Evolutionary conservation across 2,888 invertebrate species (phyloP), one percentile per base, ranked within the genome.

Genomic region (Lamproptera curius): DNA sequence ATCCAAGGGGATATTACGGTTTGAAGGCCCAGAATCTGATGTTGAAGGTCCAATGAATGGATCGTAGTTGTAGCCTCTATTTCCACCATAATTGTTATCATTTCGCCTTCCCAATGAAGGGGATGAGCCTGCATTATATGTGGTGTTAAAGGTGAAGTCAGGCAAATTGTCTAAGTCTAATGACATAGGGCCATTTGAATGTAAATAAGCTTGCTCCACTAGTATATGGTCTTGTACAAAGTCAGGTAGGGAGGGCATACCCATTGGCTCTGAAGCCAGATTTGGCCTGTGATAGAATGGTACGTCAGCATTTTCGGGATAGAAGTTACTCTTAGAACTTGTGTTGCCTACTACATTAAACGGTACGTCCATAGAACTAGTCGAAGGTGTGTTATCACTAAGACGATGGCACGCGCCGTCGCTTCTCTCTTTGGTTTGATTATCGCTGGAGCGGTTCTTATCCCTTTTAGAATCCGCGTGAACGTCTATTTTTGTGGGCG

Each of bases 171-270:
- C 91, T 56, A 91, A 76, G 62, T 92, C 91, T 38, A 89, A 85
- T 37, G 89, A 88, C 61, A 89, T 83, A 37, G 86, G 87, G 20
- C 83, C 78, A 57, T 85, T 80, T 35, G 89, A 84, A 61, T 89
- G 89, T 62, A 93, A 82, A 73, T 92, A 93, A 54, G 92, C 92
- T 62, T 95, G 93, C 67, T 94, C 94, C 31, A 95, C 92, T 58
- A 95, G 90, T 74, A 95, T 90, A 76, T 96, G 96, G 76, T 96
- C 96, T 72, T 96, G 96, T 42, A 96, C 96, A 80, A 96, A 96
- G 73, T 96, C 96, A 0, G 96, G 96, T 57, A 95, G 72, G 6
- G 92, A 92, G 1, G 93, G 92, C 59, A 92, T 85, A 44, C 87
- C 87, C 50, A 85, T 58, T 11, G 86, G 85, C 62, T 87, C 87